Evolutionary conservation across 1,140 invertebrate species (phyloP).

Genomic region (Temnothorax nylanderi): DNA sequence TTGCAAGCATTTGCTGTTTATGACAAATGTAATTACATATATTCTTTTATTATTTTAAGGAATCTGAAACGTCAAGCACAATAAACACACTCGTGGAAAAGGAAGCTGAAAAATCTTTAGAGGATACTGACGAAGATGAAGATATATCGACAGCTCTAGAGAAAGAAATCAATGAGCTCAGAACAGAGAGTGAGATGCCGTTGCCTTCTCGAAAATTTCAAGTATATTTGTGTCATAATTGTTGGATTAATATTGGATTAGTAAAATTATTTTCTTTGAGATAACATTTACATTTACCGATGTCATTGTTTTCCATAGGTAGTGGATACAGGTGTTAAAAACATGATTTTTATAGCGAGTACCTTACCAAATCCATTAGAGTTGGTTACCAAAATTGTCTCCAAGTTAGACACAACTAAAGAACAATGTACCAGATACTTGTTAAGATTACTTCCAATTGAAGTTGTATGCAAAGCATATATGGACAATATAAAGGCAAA

Average conservation of each 20-base stretch:
- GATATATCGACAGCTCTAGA: slow-evolving; percentile 89
- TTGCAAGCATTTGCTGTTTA: neutral
- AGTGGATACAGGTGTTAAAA: slow-evolving; percentile 92
- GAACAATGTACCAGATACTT: slow-evolving; percentile 91
- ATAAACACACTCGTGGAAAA: neutral
- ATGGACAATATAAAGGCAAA: slow-evolving; percentile 90
- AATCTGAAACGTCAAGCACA: slow-evolving; percentile 6
- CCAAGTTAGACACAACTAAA: slow-evolving; percentile 89
- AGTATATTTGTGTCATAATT: slow-evolving; percentile 63
- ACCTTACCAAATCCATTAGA: slow-evolving; percentile 90
- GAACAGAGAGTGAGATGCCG: slow-evolving; percentile 84
- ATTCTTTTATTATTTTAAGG: slow-evolving; percentile 53
- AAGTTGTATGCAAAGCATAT: slow-evolving; percentile 92
- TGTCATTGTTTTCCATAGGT: slow-evolving; percentile 81
- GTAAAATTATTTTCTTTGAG: neutral
- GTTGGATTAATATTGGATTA: neutral
- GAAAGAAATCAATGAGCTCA: slow-evolving; percentile 89
- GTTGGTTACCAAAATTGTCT: slow-evolving; percentile 90
- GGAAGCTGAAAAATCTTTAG: slow-evolving; percentile 59
- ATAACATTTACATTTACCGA: slow-evolving; percentile 12
- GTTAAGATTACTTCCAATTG: slow-evolving; percentile 92
- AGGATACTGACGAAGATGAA: slow-evolving; percentile 86
- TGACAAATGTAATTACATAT: neutral
- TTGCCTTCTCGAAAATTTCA: slow-evolving; percentile 77
- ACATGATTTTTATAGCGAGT: slow-evolving; percentile 94